phyloP scores from a whole-genome alignment of 2,888 invertebrate species.

The Notocelia uddmanniana region DNA sequence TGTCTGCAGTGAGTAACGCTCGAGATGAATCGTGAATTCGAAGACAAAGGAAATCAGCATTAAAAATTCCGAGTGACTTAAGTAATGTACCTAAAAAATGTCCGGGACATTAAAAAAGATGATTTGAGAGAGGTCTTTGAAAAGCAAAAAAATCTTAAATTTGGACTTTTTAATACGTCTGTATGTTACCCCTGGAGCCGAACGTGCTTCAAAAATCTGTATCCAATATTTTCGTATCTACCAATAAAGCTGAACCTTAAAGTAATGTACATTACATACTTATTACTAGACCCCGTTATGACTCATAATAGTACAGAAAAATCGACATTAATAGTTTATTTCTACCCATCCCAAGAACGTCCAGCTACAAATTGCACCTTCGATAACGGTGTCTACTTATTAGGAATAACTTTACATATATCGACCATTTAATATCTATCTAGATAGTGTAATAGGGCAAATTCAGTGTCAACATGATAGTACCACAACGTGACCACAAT shows the following conservation, averaged over 20 bases:
- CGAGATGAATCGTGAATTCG: slow-evolving; percentile 44
- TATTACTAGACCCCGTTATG: no score
- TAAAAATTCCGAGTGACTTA: slow-evolving; percentile 28
- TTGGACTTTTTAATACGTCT: neutral
- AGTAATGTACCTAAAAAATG: neutral
- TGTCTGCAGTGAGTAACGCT: slow-evolving; percentile 39
- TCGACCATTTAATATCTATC: neutral
- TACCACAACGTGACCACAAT: neutral
- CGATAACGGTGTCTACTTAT: no score
- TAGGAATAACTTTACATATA: no score
- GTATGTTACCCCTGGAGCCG: neutral
- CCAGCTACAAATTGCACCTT: no score
- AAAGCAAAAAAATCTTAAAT: neutral
- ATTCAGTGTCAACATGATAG: neutral
- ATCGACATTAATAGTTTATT: no score
- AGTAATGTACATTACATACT: no score
- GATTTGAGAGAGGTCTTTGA: neutral
- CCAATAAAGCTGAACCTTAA: neutral
- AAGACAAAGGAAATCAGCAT: slow-evolving; percentile 43
- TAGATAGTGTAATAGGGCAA: neutral
- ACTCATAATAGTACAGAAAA: no score
- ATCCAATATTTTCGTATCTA: neutral
- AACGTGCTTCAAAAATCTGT: neutral
- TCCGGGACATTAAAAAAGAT: neutral
- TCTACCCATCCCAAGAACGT: no score